phyloP scores from a whole-genome alignment of 2,797 vertebrate species.

The Capromys pilorides region DNA sequence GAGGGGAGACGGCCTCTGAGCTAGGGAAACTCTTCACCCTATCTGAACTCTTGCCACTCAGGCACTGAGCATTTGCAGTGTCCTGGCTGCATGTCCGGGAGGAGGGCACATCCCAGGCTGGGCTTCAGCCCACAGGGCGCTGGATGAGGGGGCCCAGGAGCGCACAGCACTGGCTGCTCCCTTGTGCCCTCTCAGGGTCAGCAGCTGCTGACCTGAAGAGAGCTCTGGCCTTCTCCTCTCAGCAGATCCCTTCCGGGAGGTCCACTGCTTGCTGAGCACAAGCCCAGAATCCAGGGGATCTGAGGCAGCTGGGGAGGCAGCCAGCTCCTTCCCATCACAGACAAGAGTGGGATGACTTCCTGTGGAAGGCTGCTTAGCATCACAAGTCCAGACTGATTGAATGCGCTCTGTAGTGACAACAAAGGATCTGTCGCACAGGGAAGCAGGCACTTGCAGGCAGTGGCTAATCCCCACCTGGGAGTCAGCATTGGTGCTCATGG shows the following conservation, averaged over 20 bases:
- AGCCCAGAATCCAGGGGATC: background rate
- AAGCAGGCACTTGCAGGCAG: background rate
- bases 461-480: background rate
- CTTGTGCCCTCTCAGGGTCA: background rate
- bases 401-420: background rate
- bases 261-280: background rate
- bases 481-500: background rate
- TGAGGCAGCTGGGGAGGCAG: constrained; percentile 6
- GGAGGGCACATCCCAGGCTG: background rate
- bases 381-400: background rate
- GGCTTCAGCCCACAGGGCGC: background rate
- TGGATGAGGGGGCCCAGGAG: background rate
- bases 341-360: background rate
- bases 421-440: background rate
- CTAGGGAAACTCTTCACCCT: background rate
- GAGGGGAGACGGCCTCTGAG: background rate
- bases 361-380: background rate
- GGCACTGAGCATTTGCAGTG: background rate
- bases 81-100: background rate
- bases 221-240: background rate
- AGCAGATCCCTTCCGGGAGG: constrained; percentile 22
- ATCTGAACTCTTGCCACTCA: background rate
- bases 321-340: background rate
- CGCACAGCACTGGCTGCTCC: background rate
- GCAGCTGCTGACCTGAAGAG: background rate